Conservation (phyloP, 2,113 vertebrate genomes). For the Oreochromis aureus region DNA sequence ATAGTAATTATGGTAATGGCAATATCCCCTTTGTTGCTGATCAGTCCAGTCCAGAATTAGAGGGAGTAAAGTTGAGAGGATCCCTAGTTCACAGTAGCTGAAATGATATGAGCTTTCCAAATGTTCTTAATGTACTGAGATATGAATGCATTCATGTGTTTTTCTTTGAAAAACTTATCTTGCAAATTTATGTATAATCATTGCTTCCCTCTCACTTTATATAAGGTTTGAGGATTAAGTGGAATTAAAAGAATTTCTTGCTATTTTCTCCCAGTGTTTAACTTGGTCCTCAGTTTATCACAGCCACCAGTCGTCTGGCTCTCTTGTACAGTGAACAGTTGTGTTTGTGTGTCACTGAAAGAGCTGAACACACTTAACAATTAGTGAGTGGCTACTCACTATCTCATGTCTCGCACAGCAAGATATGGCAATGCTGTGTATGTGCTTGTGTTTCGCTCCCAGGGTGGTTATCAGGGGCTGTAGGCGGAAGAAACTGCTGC, state of each 20-base stretch:
- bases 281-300: not conserved
- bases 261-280: not conserved
- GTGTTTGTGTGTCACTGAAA: not conserved
- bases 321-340: not conserved
- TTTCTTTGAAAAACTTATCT: not conserved
- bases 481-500: slow-evolving; percentile 29
- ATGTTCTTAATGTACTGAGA: not conserved
- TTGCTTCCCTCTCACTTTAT: not conserved
- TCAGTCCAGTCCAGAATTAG: not conserved
- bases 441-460: slow-evolving; percentile 12
- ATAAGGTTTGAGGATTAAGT: not conserved
- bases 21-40: not conserved
- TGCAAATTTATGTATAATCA: not conserved
- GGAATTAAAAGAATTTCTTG: not conserved
- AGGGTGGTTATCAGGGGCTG: slow-evolving; percentile 44
- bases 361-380: not conserved
- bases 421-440: slow-evolving; percentile 1
- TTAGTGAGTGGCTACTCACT: slow-evolving; percentile 1
- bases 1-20: not conserved
- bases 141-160: not conserved
- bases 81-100: not conserved
- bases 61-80: not conserved
- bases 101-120: not conserved
- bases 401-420: slow-evolving; percentile 6
- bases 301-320: not conserved